Evolutionary conservation across 2,888 invertebrate genomes (phyloP).

Genomic region (Volucella zonaria): DNA sequence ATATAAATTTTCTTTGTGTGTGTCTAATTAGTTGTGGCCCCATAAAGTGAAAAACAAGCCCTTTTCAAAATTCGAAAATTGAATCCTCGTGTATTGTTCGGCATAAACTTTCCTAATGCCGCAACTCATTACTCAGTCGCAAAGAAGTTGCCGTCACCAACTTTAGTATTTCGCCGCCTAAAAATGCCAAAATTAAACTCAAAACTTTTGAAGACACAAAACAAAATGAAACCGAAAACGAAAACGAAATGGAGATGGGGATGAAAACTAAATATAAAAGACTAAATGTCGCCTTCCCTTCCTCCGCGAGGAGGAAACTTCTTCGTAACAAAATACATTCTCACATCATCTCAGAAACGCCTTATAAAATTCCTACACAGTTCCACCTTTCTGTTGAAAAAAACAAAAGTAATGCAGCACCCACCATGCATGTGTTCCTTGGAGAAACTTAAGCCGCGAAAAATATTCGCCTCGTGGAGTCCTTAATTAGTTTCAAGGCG

Average conservation of each 20-base stretch:
- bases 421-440: background rate
- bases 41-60: too few species aligned
- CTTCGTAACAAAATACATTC: constrained; percentile 31
- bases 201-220: constrained; percentile 7
- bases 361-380: constrained; percentile 52
- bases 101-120: too few species aligned
- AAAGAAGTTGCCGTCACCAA: too few species aligned
- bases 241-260: constrained; percentile 7
- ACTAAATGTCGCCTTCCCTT: constrained; percentile 19
- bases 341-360: background rate
- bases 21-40: too few species aligned
- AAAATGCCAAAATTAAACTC: background rate
- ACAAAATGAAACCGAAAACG: constrained; percentile 32
- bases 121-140: too few species aligned
- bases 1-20: too few species aligned
- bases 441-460: constrained; percentile 5
- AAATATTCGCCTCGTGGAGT: constrained; percentile 39
- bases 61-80: too few species aligned
- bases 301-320: constrained; percentile 21
- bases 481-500: constrained; percentile 67
- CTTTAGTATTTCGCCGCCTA: too few species aligned
- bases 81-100: too few species aligned
- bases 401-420: background rate
- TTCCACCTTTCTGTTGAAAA: background rate
- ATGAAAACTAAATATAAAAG: background rate